These are phyloP conservation scores for Keiferia lycopersicella DNA, from an alignment of 2,888 invertebrate genomes.

Conservation along the genomic window DNA sequence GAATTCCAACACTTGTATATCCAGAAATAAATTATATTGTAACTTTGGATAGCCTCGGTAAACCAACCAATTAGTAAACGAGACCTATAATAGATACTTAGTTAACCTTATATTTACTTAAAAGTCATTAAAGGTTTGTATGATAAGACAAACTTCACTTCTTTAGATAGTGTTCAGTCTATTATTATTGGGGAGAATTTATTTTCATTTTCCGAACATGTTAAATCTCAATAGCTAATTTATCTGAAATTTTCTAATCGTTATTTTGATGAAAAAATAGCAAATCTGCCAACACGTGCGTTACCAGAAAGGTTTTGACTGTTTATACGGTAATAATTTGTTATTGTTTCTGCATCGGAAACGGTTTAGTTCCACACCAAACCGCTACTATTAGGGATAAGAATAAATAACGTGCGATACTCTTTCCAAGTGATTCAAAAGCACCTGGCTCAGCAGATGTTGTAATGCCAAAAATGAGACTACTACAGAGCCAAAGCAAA, in stretches of 20 bases:
- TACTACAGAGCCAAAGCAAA: conserved; percentile 47
- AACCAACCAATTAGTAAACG: neutral
- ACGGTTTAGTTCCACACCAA: neutral
- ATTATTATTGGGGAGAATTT: neutral
- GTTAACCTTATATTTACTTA: neutral
- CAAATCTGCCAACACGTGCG: neutral
- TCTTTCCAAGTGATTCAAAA: neutral
- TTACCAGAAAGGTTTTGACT: neutral
- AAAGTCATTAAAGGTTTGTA: neutral
- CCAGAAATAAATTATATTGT: neutral
- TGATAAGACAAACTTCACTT: neutral
- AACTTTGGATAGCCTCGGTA: neutral
- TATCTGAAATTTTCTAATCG: neutral
- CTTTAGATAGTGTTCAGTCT: neutral
- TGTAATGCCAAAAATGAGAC: conserved; percentile 34
- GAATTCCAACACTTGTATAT: neutral
- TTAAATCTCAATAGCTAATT: neutral
- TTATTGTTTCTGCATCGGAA: neutral
- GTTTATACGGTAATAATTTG: neutral
- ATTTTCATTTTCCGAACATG: neutral
- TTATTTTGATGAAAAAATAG: neutral
- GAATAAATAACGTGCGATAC: neutral
- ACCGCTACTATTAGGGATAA: neutral
- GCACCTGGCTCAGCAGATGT: conserved; percentile 28
- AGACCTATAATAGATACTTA: neutral